phyloP scores from a whole-genome alignment of 2,113 vertebrate genomes.

The Crotophaga sulcirostris region DNA sequence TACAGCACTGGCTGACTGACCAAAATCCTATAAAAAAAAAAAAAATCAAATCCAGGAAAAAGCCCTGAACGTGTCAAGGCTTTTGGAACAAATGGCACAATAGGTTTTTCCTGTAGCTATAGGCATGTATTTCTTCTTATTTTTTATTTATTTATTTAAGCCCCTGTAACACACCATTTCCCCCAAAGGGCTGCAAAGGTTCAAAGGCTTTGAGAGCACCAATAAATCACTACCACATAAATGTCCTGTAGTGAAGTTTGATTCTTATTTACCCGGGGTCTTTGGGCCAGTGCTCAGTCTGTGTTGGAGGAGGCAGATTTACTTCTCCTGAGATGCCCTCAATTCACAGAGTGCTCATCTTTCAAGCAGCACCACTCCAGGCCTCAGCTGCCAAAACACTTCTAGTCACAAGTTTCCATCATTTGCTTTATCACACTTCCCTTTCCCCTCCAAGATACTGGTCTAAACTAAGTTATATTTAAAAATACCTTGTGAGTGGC shows the following conservation, averaged over 20 bases:
- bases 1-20: constrained; percentile 48
- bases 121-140: constrained; percentile 50
- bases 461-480: constrained; percentile 42
- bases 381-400: constrained; percentile 66
- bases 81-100: constrained; percentile 53
- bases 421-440: constrained; percentile 65
- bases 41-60: constrained; percentile 68
- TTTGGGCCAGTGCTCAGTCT: constrained; percentile 70
- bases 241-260: constrained; percentile 71
- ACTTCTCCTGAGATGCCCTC: constrained; percentile 71
- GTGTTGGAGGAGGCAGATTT: constrained; percentile 69
- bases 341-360: constrained; percentile 72
- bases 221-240: constrained; percentile 72
- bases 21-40: constrained; percentile 61
- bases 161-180: constrained; percentile 54
- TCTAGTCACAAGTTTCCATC: constrained; percentile 61
- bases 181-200: constrained; percentile 60
- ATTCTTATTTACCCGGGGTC: constrained; percentile 76
- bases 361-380: constrained; percentile 56
- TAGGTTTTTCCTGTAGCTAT: constrained; percentile 37
- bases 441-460: constrained; percentile 42
- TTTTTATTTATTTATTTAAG: constrained; percentile 76
- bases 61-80: constrained; percentile 60
- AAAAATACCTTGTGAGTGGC: constrained; percentile 51
- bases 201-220: constrained; percentile 69